Evolutionary conservation across 2,113 vertebrate species (phyloP).

Genomic region (Pleuronectes platessa): DNA sequence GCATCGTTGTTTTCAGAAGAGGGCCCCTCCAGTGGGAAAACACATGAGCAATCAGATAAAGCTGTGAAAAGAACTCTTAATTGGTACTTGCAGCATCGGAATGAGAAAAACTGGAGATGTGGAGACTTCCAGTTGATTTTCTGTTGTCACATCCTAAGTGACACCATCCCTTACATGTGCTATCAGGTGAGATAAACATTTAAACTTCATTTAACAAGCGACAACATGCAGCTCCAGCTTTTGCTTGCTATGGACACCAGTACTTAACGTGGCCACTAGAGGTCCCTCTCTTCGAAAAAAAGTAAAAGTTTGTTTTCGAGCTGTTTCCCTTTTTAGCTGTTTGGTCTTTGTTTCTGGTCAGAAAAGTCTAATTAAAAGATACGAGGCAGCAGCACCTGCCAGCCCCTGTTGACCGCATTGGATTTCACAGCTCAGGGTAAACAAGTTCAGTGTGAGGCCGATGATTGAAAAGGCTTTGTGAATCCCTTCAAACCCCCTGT

Average conservation of each 20-base stretch:
- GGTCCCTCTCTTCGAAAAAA: background rate
- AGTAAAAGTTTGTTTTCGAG: background rate
- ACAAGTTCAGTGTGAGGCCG: slow-evolving; percentile 18
- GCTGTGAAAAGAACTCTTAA: too few species aligned
- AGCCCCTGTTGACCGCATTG: background rate
- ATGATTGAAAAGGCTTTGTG: slow-evolving; percentile 45
- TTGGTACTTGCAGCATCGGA: too few species aligned
- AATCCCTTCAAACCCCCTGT: background rate
- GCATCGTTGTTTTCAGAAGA: too few species aligned
- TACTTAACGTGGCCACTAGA: background rate
- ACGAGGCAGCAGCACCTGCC: background rate
- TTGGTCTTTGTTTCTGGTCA: background rate
- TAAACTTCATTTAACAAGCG: background rate
- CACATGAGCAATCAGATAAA: too few species aligned
- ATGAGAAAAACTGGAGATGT: too few species aligned
- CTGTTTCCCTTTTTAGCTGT: background rate
- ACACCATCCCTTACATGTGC: too few species aligned
- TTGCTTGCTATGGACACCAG: too few species aligned
- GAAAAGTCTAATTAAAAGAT: background rate
- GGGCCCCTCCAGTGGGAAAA: too few species aligned
- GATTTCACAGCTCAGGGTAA: slow-evolving; percentile 25
- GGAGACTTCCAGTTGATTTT: too few species aligned
- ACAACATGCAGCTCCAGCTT: background rate
- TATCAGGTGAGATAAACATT: too few species aligned
- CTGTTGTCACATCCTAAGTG: too few species aligned